Evolutionary conservation across 2,113 vertebrate genomes (phyloP), one percentile per base, ranked within the genome.

Genomic region (Pelmatolapia mariae): DNA sequence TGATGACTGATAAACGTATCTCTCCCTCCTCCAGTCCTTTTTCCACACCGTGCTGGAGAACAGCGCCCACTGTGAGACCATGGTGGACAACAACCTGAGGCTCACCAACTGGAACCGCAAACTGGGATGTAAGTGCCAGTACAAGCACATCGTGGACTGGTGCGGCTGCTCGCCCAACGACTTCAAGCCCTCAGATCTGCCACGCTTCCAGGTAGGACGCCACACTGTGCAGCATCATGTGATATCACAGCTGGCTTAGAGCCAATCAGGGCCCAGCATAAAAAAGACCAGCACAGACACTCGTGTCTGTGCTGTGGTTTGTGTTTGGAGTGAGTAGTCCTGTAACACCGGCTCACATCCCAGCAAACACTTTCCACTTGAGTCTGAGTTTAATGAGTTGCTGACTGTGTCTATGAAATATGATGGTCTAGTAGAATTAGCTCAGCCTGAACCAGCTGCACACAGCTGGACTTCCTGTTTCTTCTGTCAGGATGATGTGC

Each of bases 31-130:
- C 1, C 52, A 97, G 96, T 98, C 97, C 3, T 97, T 99, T 47
- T 99, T 98, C 88, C 98, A 98, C 95, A 98, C 98, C 0, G 97
- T 98, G 31, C 94, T 98, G 95, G 98, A 98, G 94, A 98, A 98
- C 89, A 98, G 98, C 90, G 97, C 93, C 0, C 97, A 96, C 93
- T 98, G 98, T 9, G 96, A 97, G 90, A 97, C 96, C 93, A 98
- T 98, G 97, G 97, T 98, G 95, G 98, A 98, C 95, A 98, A 98
- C 96, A 98, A 98, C 94, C 94, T 98, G 91, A 95, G 98, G 68
- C 97, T 98, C 93, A 98, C 98, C 3, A 98, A 98, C 96, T 98
- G 98, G 98, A 98, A 98, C 96, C 96, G 98, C n/a, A 98, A 98
- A 82, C 97, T 98, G 2, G 98, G 98, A 6, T 98, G 98, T 83